A percentile compares a stretch with the other conserved stretches of the same genome.
These are phyloP conservation scores for Channallabes apus DNA, from an alignment of 2,797 vertebrate genomes.

Conservation along the genomic window DNA sequence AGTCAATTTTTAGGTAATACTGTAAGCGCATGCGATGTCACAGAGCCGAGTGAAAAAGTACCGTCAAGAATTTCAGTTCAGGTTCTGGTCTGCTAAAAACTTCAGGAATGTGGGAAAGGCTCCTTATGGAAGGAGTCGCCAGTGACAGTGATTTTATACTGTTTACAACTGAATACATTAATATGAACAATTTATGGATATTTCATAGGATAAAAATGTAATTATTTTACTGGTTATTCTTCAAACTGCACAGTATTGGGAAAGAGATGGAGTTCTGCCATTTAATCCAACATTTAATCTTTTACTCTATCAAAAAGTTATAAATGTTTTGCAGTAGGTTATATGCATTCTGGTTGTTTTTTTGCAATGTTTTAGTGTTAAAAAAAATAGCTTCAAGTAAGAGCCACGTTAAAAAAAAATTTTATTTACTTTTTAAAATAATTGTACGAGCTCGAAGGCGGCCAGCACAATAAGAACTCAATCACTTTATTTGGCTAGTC, in stretches of 20 bases:
- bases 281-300: background rate
- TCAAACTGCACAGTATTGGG: background rate
- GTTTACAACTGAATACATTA: background rate
- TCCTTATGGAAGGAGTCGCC: background rate
- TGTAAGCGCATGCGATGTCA: too few species aligned
- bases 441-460: constrained; percentile 1
- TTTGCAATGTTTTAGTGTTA: background rate
- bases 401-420: background rate
- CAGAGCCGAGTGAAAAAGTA: too few species aligned
- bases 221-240: background rate
- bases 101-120: too few species aligned
- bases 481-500: background rate
- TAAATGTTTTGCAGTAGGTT: background rate
- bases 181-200: background rate
- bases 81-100: too few species aligned
- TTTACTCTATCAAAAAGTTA: background rate
- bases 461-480: background rate
- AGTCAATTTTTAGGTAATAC: too few species aligned
- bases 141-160: background rate
- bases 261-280: background rate
- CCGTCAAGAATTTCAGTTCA: too few species aligned
- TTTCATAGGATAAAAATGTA: background rate
- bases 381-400: background rate
- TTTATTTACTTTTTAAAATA: background rate
- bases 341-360: background rate